Conservation (phyloP, 2,888 invertebrate species). For the Margaritifera margaritifera region DNA sequence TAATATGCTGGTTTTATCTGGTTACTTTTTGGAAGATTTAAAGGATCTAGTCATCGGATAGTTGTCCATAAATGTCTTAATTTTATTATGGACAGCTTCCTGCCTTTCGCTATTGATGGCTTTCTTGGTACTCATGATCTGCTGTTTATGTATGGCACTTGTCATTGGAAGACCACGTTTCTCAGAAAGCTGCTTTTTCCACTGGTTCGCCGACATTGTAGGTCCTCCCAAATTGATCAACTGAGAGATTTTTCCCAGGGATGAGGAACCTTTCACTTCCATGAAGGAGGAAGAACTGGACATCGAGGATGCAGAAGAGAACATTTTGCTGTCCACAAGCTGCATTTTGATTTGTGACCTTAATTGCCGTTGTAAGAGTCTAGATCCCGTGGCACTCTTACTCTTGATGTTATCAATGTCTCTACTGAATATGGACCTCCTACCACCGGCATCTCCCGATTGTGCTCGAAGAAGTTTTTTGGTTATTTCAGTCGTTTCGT, state of each 20-base stretch:
- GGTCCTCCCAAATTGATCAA: conserved; percentile 49
- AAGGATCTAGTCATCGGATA: too few species aligned
- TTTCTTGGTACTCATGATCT: conserved; percentile 39
- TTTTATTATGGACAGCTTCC: conserved; percentile 34
- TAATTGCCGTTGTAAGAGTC: not conserved
- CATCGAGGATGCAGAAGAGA: conserved; percentile 1
- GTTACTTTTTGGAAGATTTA: too few species aligned
- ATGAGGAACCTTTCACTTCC: conserved; percentile 7
- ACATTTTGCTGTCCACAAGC: conserved; percentile 1
- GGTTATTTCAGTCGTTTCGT: conserved; percentile 53
- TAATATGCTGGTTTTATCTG: too few species aligned
- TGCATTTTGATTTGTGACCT: not conserved
- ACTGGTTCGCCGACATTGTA: conserved; percentile 48
- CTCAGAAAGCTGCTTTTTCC: conserved; percentile 48
- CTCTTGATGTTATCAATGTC: too few species aligned
- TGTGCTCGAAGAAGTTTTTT: conserved; percentile 53
- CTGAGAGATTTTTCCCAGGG: conserved; percentile 27
- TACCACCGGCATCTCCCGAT: conserved; percentile 7
- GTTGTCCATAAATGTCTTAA: conserved; percentile 39
- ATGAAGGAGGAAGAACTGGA: conserved; percentile 3
- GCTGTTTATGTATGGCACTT: conserved; percentile 38
- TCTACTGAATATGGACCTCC: too few species aligned
- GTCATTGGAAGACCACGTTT: conserved; percentile 35
- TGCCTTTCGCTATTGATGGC: conserved; percentile 34
- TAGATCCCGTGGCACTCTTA: too few species aligned